phyloP scores from a whole-genome alignment of 2,888 invertebrate species.

The Tiliacea citrago region DNA sequence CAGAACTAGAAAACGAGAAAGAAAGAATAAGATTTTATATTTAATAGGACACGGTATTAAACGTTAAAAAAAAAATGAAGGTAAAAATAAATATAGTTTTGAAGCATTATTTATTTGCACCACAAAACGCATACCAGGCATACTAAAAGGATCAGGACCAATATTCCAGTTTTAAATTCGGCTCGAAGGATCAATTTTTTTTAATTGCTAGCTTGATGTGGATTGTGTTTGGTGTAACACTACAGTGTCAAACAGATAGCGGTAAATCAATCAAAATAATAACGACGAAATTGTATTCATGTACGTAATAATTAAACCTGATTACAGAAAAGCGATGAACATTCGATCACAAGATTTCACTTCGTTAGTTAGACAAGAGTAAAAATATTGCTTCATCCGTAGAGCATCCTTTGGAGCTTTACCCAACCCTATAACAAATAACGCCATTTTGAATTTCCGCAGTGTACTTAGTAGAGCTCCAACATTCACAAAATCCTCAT shows the following conservation, averaged over 20 bases:
- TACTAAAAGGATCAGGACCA: too few species aligned
- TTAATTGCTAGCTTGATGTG: background rate
- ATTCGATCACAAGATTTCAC: background rate
- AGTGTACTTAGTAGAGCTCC: background rate
- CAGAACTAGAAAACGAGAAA: background rate
- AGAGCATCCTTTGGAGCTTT: background rate
- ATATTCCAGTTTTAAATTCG: background rate
- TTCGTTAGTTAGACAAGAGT: too few species aligned
- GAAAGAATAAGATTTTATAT: background rate
- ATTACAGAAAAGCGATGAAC: background rate
- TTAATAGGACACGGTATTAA: too few species aligned
- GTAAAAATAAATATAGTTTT: too few species aligned
- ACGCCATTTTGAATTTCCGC: background rate
- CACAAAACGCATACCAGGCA: too few species aligned
- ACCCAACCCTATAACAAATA: background rate
- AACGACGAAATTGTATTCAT: background rate
- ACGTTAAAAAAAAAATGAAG: too few species aligned
- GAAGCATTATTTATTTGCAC: too few species aligned
- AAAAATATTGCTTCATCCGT: background rate
- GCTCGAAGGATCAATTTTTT: background rate
- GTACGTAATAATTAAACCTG: background rate
- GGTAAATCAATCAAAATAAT: background rate
- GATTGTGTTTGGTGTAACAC: background rate
- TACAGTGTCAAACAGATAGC: background rate
- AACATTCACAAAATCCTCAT: slow-evolving; percentile 6